A percentile compares a stretch with the other conserved stretches of the same genome.
phyloP scores from a whole-genome alignment of 2,113 vertebrate species.

The Phalacrocorax aristotelis region DNA sequence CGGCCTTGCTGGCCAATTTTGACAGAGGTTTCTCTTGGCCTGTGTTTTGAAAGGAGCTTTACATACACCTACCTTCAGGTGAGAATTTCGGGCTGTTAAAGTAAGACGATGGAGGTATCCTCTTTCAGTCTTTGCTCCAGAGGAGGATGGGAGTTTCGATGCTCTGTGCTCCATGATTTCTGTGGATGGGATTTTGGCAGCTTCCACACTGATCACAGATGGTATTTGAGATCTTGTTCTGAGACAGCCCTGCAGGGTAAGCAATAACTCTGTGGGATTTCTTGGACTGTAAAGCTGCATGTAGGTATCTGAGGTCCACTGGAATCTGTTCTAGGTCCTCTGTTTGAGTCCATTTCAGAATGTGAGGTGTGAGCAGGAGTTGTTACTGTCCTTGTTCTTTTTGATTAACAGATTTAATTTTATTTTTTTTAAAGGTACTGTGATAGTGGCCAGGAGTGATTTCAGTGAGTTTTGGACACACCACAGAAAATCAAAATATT shows the following conservation, averaged over 20 bases:
- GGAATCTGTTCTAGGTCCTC: background rate
- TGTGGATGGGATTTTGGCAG: background rate
- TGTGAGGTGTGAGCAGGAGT: background rate
- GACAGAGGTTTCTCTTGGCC: background rate
- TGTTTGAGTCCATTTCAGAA: background rate
- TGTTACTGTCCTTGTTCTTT: background rate
- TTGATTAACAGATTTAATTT: background rate
- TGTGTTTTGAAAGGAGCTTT: background rate
- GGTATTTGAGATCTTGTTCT: slow-evolving; percentile 6
- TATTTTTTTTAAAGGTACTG: too few species aligned
- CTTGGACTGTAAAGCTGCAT: background rate
- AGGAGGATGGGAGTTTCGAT: background rate
- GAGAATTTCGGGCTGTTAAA: background rate
- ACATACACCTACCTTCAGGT: background rate
- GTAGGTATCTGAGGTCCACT: background rate
- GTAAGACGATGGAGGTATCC: background rate
- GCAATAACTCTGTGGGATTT: background rate
- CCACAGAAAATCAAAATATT: background rate
- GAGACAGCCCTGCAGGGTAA: slow-evolving; percentile 1
- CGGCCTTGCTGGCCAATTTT: background rate
- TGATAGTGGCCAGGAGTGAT: background rate
- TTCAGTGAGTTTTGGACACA: background rate
- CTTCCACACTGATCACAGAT: background rate
- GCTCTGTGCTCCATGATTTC: background rate
- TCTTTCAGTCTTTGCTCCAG: background rate